Conservation (phyloP, 2,113 vertebrate species). For the Rhinolophus sinicus region DNA sequence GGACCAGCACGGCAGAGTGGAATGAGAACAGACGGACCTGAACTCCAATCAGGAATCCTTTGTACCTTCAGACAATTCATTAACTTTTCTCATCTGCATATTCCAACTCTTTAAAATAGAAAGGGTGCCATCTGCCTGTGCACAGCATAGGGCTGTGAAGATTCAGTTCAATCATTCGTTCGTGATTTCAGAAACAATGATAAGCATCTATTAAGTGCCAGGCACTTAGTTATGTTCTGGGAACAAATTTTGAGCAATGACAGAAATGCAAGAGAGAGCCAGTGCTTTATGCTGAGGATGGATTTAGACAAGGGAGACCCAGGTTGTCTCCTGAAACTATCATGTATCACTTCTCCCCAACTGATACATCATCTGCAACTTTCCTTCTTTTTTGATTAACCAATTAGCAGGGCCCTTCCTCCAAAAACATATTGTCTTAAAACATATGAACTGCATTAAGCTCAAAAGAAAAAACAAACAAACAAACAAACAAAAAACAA, state of each 20-base stretch:
- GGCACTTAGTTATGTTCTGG: not conserved
- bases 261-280: not conserved
- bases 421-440: not conserved
- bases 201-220: not conserved
- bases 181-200: not conserved
- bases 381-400: not conserved
- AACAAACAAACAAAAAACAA: not conserved
- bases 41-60: not conserved
- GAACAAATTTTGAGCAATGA: not conserved
- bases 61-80: conserved; percentile 41
- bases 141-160: not conserved
- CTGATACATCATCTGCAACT: not conserved
- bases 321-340: not conserved
- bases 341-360: not conserved
- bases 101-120: conserved; percentile 59
- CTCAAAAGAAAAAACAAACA: not conserved
- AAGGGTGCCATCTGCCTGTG: conserved; percentile 47
- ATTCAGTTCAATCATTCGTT: not conserved
- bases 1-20: accelerated
- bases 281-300: not conserved
- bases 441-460: not conserved
- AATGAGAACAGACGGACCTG: not conserved
- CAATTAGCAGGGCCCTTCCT: not conserved
- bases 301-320: not conserved
- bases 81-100: conserved; percentile 5